Evolutionary conservation across 2,888 invertebrate genomes (phyloP), one percentile per base, ranked within the genome.

Genomic region (Leptogaster cylindrica): DNA sequence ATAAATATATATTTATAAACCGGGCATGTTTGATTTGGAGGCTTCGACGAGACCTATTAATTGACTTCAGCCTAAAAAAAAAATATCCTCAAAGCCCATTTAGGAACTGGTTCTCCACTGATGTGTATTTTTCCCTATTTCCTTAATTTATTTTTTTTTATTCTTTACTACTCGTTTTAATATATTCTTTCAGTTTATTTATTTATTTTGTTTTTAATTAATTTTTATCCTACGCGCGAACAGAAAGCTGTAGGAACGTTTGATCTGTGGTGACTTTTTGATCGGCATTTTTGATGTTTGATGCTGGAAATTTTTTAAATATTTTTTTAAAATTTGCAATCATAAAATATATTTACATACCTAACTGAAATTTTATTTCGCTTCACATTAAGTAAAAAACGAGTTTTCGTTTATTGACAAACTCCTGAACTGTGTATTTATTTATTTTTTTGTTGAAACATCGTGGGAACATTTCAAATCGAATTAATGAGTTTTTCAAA

Each of bases 281-380:
- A n/a, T n/a, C n/a, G n/a, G n/a, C n/a, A n/a, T n/a, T n/a, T n/a
- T n/a, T n/a, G n/a, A n/a, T n/a, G n/a, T n/a, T 41, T 55, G 55
- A 36, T 23, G 36, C 23, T 55, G 31, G 39, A 55, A 20, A 16
- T 33, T 36, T 55, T 33, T 41, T 7, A 41, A 41, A 39, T 55
- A 36, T 55, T 55, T 55, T 23, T 23, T 7, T 12, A n/a, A 36
- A 41, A 20, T 55, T 20, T 23, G 55, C 36, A 55, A 23, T 55
- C 55, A 39, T 55, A 55, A 55, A 55, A 55, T 10, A 12, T 8
- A 55, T 55, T 55, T 55, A 36, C 55, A 55, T 55, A 55, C 23
- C 33, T 52, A 36, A 10, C 3, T 18, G 7, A 18, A 18, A 3
- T 41, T 41, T 41, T 8, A 10, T 7, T 36, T 20, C 14, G n/a